phyloP scores from a whole-genome alignment of 2,113 vertebrate species.

The Spilogale gracilis region DNA sequence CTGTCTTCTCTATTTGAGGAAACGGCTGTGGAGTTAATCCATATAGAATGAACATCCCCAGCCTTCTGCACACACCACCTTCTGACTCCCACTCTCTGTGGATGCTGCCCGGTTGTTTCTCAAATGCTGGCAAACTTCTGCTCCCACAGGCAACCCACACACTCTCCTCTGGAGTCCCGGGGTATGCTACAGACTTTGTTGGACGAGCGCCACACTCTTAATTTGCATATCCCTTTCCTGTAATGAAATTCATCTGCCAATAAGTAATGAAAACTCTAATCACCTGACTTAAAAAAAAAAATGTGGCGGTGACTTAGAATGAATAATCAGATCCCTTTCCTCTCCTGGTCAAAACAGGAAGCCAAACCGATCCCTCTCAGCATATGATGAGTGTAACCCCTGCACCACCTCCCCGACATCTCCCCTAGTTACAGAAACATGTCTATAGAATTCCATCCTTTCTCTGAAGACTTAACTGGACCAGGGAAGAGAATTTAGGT shows the following conservation, averaged over 20 bases:
- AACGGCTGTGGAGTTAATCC: constrained; percentile 18
- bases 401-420: no score
- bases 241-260: not conserved
- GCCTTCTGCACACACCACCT: not conserved
- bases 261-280: not conserved
- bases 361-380: not conserved
- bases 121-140: not conserved
- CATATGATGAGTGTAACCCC: fast-evolving
- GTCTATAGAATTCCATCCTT: not conserved
- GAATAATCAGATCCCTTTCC: not conserved
- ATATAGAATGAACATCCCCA: not conserved
- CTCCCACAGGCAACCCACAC: not conserved
- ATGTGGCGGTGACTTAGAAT: not conserved
- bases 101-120: not conserved
- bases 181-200: not conserved
- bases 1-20: constrained; percentile 33
- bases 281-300: not conserved
- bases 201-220: not conserved
- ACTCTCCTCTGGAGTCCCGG: not conserved
- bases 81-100: constrained; percentile 20
- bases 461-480: not conserved
- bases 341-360: not conserved
- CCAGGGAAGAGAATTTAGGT: not conserved
- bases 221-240: not conserved
- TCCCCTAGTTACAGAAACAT: not conserved